Evolutionary conservation across 2,888 invertebrate genomes (phyloP).

Genomic region (Clepsis dumicolana): DNA sequence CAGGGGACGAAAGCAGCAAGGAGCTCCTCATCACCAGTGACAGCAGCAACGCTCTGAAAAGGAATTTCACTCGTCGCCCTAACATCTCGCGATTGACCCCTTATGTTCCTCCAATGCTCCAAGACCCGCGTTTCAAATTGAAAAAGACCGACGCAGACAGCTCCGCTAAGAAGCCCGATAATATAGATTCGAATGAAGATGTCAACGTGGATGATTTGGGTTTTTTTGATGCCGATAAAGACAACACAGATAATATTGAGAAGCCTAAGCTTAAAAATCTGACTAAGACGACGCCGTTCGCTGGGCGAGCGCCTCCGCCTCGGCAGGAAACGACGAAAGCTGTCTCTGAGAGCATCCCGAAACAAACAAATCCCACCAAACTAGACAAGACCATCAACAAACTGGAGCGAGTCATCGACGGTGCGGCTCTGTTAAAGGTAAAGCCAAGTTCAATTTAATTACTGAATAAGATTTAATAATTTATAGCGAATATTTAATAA

Average conservation of each 20-base stretch:
- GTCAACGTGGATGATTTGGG: conserved; percentile 64
- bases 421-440: conserved; percentile 71
- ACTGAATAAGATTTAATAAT: background rate
- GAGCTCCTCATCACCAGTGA: conserved; percentile 88
- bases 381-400: conserved; percentile 66
- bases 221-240: conserved; percentile 62
- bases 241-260: conserved; percentile 30
- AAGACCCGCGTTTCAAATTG: conserved; percentile 46
- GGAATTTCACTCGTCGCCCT: conserved; percentile 74
- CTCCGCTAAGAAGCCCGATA: conserved; percentile 12
- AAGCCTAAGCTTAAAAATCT: conserved; percentile 11
- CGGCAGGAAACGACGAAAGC: background rate
- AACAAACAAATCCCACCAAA: conserved; percentile 47
- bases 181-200: conserved; percentile 56
- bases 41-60: conserved; percentile 67
- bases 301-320: conserved; percentile 26
- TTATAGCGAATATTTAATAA: no score
- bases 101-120: conserved; percentile 58
- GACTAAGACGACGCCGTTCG: conserved; percentile 3
- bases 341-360: conserved; percentile 23
- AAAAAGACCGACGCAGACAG: conserved; percentile 24
- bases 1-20: conserved; percentile 87
- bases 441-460: background rate
- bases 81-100: conserved; percentile 69
- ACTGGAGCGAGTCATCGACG: conserved; percentile 71